These are phyloP conservation scores for Hycleus cichorii DNA, from an alignment of 1,140 invertebrate species.

Conservation along the genomic window DNA sequence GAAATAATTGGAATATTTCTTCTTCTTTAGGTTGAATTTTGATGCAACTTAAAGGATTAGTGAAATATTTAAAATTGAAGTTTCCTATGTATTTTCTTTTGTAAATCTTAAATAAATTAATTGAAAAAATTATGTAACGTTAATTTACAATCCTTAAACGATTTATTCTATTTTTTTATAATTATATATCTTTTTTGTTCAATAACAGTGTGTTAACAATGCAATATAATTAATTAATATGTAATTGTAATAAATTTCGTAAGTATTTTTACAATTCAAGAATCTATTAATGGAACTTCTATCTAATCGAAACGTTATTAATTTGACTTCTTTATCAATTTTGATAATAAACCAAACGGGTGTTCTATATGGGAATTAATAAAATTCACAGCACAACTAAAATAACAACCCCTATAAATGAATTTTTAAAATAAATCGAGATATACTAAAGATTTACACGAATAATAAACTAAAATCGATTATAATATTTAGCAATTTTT, in stretches of 20 bases:
- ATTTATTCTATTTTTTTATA: conserved; percentile 18
- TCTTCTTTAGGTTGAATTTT: conserved; percentile 16
- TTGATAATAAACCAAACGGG: conserved; percentile 1
- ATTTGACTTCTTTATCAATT: conserved; percentile 20
- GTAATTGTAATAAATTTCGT: conserved; percentile 15
- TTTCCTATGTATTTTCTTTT: conserved; percentile 5
- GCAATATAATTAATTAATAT: conserved; percentile 14
- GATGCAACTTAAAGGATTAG: conserved; percentile 12
- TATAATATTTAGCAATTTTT: background rate
- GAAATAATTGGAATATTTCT: conserved; percentile 13
- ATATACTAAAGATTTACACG: conserved; percentile 4
- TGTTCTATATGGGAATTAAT: too few relatives aligned
- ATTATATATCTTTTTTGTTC: conserved; percentile 12
- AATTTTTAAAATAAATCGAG: too few relatives aligned
- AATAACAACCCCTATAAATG: too few relatives aligned
- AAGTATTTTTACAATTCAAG: conserved; percentile 16
- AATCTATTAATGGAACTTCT: conserved; percentile 15
- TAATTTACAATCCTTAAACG: conserved; percentile 9
- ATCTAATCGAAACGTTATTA: conserved; percentile 18
- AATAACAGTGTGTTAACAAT: conserved; percentile 26
- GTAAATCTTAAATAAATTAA: background rate
- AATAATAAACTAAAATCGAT: conserved; percentile 5
- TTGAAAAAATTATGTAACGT: background rate
- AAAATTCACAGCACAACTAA: conserved; percentile 14
- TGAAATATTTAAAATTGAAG: conserved; percentile 11